Evolutionary conservation across 2,113 vertebrate genomes (phyloP).

Genomic region (Megatriorchis doriae): DNA sequence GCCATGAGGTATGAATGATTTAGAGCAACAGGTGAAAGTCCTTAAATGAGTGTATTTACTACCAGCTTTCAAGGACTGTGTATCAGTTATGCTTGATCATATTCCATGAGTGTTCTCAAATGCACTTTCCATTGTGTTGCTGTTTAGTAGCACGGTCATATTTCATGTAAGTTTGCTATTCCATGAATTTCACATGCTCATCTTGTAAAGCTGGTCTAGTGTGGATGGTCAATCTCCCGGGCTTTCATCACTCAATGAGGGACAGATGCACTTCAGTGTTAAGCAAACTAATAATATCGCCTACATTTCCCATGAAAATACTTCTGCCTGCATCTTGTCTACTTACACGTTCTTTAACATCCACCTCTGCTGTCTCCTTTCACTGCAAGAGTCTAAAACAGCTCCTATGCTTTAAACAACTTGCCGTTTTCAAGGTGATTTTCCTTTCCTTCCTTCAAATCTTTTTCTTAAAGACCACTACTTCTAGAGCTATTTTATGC

Average conservation of each 20-base stretch:
- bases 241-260: constrained; percentile 57
- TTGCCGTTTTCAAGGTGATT: neutral
- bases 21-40: constrained; percentile 74
- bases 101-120: constrained; percentile 40
- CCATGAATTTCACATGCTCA: constrained; percentile 31
- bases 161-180: constrained; percentile 41
- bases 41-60: constrained; percentile 56
- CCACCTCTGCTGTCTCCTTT: neutral
- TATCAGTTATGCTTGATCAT: constrained; percentile 39
- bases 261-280: constrained; percentile 26
- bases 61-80: constrained; percentile 45
- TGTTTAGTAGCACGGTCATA: neutral
- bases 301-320: neutral
- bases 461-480: neutral
- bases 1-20: constrained; percentile 55
- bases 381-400: neutral
- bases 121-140: constrained; percentile 55
- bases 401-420: neutral
- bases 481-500: neutral
- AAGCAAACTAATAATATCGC: constrained; percentile 1
- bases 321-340: neutral
- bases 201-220: constrained; percentile 6
- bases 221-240: neutral
- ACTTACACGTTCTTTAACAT: neutral
- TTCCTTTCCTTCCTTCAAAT: neutral